These are phyloP conservation scores for Chelidonichthys spinosus DNA, from an alignment of 2,797 vertebrate genomes.

Conservation along the genomic window DNA sequence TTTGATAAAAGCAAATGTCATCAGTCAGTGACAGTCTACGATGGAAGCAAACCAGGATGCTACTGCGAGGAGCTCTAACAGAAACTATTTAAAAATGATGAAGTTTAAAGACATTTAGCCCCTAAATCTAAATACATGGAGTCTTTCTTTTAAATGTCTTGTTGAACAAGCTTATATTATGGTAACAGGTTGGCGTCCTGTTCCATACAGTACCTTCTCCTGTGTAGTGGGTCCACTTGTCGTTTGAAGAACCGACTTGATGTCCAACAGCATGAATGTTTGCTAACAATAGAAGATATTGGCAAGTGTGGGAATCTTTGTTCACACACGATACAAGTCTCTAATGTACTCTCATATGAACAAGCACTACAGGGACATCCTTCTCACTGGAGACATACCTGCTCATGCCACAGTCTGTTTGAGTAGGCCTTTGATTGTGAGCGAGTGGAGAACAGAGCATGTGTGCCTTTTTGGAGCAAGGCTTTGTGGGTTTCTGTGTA, in stretches of 20 bases:
- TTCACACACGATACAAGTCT: conserved; percentile 1
- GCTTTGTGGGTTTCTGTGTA: conserved; percentile 14
- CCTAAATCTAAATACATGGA: background rate
- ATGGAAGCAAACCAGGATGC: background rate
- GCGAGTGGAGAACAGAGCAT: background rate
- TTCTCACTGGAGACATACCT: conserved; percentile 38
- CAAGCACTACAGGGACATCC: conserved; percentile 18
- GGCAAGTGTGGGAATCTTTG: conserved; percentile 38
- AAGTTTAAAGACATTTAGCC: background rate
- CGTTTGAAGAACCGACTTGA: conserved; percentile 7
- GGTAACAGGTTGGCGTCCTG: background rate
- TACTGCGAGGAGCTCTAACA: background rate
- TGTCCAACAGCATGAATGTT: conserved; percentile 19
- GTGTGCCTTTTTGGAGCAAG: conserved; percentile 25
- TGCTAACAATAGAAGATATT: conserved; percentile 16
- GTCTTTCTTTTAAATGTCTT: background rate
- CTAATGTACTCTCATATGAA: conserved; percentile 45
- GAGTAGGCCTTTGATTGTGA: conserved; percentile 4
- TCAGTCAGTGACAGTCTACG: background rate
- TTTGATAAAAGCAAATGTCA: background rate
- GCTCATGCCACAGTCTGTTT: conserved; percentile 5
- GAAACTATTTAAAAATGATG: background rate
- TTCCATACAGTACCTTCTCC: background rate
- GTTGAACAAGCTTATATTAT: background rate
- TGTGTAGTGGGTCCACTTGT: background rate